Base-by-base conservation (phyloP, 64 coral and sea anemone genomes). In the Montipora efflorescens region DNA sequence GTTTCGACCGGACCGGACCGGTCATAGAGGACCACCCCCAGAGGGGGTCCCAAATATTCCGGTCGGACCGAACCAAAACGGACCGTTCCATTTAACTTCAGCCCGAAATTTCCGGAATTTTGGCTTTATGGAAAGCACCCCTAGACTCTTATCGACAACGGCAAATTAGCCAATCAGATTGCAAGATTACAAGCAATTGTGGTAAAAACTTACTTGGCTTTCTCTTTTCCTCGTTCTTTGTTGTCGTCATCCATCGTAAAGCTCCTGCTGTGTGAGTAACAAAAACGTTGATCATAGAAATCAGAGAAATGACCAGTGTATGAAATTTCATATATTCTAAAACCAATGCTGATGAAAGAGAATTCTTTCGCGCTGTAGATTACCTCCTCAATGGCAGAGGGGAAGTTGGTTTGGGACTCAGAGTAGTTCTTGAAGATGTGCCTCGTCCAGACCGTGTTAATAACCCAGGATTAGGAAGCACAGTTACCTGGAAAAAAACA, bases 381-480 rank as follows among this genome's bases (percentile, higher is more conserved):
- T 93, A 93, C 91, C 75, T 93, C 86, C 91, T 77, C 55, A 87
- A 93, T 79, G 91, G 82, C 14, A 93, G 67, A 53, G 91, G 91
- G 47, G 91, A 93, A 10, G 82, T 87, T 49, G 91, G 83, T 51
- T 66, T 93, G 19, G 47, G 28, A 23, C 68, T 46, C 47, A 86
- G 4, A 18, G 36, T 86, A 21, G 82, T 8, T 72, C 66, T 86
- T 20, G 82, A 48, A 49, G 44, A 47, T 19, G 14, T 20, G 44
- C 82, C 66, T 51, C 82, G 43, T 71, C 82, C 80, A 59, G 23
- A 12, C 16, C 83, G 71, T 43, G 91, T 87, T 62, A 93, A 55
- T 52, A 87, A 85, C 7, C 91, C 73, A 49, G 91, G 91, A 43
- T 93, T 93, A 11, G 91, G 91, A 51, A 93, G 74, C 36, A 62